Conservation (phyloP, 2,888 invertebrate species). For the Axea sp. region DNA sequence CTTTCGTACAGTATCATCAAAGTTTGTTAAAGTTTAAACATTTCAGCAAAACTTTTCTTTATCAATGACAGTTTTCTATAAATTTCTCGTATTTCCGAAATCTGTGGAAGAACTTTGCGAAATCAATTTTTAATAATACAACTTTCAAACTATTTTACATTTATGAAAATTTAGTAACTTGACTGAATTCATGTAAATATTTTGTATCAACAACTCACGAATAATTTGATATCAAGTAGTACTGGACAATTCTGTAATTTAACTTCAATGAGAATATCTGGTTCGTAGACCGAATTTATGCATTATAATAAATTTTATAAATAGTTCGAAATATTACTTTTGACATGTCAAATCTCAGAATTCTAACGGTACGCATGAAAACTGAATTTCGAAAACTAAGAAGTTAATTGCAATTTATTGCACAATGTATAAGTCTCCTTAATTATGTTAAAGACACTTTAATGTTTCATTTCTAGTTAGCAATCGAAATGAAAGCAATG, state of each 20-base stretch:
- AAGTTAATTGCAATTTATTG: conserved; percentile 2
- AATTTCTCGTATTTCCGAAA: conserved; percentile 19
- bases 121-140: not conserved
- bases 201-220: too few relatives aligned
- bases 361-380: not conserved
- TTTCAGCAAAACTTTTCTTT: conserved; percentile 19
- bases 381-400: conserved; percentile 12
- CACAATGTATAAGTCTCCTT: not conserved
- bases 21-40: conserved; percentile 21
- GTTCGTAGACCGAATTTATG: too few relatives aligned
- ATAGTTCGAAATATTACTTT: too few relatives aligned
- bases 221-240: too few relatives aligned
- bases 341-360: too few relatives aligned
- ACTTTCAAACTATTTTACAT: not conserved
- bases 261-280: too few relatives aligned
- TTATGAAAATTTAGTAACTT: too few relatives aligned
- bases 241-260: too few relatives aligned
- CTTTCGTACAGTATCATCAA: conserved; percentile 1
- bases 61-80: conserved; percentile 18
- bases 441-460: not conserved
- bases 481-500: not conserved
- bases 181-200: too few relatives aligned
- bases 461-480: not conserved
- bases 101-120: not conserved
- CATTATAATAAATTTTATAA: too few relatives aligned